Evolutionary conservation across 2,888 invertebrate species (phyloP).

Genomic region (Salticus scenicus): DNA sequence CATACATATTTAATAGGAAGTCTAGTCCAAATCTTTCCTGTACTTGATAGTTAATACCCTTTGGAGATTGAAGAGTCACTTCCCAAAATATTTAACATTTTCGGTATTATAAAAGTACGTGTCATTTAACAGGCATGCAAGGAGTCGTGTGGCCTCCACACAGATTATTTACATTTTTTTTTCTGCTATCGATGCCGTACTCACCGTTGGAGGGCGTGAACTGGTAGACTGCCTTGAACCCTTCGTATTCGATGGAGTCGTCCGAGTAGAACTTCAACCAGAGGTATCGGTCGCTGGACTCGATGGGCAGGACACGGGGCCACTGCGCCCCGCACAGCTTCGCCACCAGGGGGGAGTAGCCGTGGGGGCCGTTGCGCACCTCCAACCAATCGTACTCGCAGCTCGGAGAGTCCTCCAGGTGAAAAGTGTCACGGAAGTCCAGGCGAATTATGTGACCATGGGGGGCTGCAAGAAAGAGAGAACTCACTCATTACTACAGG

Average conservation of each 20-base stretch:
- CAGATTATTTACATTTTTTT: too few species aligned
- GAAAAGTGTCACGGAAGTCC: slow-evolving; percentile 87
- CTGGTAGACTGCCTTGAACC: slow-evolving; percentile 86
- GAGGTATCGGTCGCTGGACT: slow-evolving; percentile 83
- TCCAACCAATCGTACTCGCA: slow-evolving; percentile 89
- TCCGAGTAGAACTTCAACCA: slow-evolving; percentile 89
- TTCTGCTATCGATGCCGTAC: too few species aligned
- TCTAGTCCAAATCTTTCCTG: too few species aligned
- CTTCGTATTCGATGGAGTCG: slow-evolving; percentile 85
- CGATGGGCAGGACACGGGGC: slow-evolving; percentile 81
- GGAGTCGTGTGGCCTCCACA: too few species aligned
- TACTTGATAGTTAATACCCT: too few species aligned
- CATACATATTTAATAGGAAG: too few species aligned
- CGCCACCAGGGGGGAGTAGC: slow-evolving; percentile 82
- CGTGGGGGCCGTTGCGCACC: slow-evolving; percentile 87
- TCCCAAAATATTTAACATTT: too few species aligned
- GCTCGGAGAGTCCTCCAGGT: slow-evolving; percentile 81
- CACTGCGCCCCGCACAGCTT: slow-evolving; percentile 84
- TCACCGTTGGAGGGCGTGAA: slow-evolving; percentile 80
- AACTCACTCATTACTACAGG: not conserved
- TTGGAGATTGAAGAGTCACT: too few species aligned
- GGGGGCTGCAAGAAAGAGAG: slow-evolving; percentile 74
- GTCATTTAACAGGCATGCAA: too few species aligned
- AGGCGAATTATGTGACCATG: slow-evolving; percentile 80
- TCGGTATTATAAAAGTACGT: too few species aligned